Evolutionary conservation across 1,140 invertebrate genomes (phyloP).

Genomic region (Armadillidium nasatum): DNA sequence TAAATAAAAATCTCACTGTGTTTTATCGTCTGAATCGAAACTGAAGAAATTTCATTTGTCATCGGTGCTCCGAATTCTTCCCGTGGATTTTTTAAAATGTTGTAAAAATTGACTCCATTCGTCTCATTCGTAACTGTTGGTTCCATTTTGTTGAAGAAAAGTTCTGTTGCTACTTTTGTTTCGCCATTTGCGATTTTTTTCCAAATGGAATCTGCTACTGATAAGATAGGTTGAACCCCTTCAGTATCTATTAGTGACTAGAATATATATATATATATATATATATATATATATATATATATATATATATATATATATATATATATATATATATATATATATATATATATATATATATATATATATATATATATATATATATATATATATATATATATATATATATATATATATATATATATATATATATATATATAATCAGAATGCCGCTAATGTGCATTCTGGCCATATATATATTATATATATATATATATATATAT

Average conservation of each 20-base stretch:
- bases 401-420: too few species aligned
- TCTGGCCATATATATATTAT: too few species aligned
- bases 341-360: not conserved
- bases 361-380: too few species aligned
- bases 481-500: too few species aligned
- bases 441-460: too few species aligned
- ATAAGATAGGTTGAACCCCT: not conserved
- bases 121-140: not conserved
- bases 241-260: not conserved
- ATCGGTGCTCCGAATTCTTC: not conserved
- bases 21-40: too few species aligned
- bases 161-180: not conserved
- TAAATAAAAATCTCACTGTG: too few species aligned
- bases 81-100: not conserved
- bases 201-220: not conserved
- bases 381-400: not conserved
- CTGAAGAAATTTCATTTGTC: too few species aligned
- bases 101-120: conserved; percentile 11
- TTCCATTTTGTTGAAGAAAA: not conserved
- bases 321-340: not conserved
- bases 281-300: not conserved
- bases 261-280: not conserved
- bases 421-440: too few species aligned
- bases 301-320: not conserved
- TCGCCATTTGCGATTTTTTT: not conserved